These are phyloP conservation scores for Antedon bifida DNA, from an alignment of 35 echinoderm and acorn worm species.

Conservation along the genomic window DNA sequence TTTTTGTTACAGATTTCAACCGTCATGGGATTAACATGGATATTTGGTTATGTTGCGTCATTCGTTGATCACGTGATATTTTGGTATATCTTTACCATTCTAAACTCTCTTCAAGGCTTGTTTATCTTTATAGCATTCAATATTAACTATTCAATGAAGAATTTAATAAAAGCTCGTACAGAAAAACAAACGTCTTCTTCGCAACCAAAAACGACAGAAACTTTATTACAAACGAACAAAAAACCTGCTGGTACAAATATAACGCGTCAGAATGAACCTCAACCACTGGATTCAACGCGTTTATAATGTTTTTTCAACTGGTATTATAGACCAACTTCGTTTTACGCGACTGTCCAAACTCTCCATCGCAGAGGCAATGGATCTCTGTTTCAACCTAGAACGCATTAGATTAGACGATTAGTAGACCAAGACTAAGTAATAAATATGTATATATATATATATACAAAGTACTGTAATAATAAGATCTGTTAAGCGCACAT, in stretches of 20 bases:
- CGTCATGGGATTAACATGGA: slow-evolving; percentile 12
- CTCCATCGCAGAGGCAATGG: too few species aligned
- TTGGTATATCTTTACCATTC: slow-evolving; percentile 6
- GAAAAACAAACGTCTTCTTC: neutral
- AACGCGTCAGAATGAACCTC: neutral
- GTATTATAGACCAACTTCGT: too few species aligned
- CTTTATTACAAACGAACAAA: neutral
- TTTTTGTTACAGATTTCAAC: neutral
- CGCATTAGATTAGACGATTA: too few species aligned
- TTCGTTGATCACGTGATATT: neutral
- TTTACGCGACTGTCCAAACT: too few species aligned
- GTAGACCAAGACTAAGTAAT: too few species aligned
- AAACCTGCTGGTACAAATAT: neutral
- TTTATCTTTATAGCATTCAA: slow-evolving; percentile 5
- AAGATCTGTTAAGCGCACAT: too few species aligned
- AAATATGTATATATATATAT: too few species aligned
- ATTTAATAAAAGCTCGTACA: neutral
- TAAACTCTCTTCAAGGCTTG: slow-evolving; percentile 6
- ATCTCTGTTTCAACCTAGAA: too few species aligned
- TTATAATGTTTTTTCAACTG: neutral
- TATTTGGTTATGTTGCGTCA: slow-evolving; percentile 6
- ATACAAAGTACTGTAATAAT: too few species aligned
- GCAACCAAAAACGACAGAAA: neutral
- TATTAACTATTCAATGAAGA: neutral
- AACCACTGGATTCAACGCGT: neutral